Evolutionary conservation across 1,140 invertebrate species (phyloP).

Genomic region (Musca vetustissima): DNA sequence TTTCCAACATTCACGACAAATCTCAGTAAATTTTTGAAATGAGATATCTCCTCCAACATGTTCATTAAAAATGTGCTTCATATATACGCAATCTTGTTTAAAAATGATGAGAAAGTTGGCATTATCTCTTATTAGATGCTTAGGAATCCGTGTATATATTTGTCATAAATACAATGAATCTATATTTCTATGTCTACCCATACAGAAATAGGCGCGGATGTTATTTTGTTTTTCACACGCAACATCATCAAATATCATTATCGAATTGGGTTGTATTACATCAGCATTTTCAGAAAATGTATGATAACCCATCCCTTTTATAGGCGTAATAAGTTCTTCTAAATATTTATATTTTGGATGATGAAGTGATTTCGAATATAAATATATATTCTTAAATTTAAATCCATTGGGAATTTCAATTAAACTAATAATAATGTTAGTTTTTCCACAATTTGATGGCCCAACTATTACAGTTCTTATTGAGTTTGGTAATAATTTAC

Average conservation of each 20-base stretch:
- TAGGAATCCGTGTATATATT: constrained; percentile 51
- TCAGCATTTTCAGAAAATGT: too few species aligned
- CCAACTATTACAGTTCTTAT: constrained; percentile 40
- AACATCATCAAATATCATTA: constrained; percentile 55
- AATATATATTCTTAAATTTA: constrained; percentile 47
- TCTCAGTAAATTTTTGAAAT: constrained; percentile 37
- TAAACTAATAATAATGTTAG: constrained; percentile 47
- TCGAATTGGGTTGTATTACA: constrained; percentile 33
- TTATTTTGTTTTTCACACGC: constrained; percentile 42
- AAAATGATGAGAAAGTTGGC: constrained; percentile 53
- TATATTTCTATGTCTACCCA: constrained; percentile 45
- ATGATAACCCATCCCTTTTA: constrained; percentile 24
- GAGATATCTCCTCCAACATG: constrained; percentile 43
- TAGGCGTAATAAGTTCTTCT: constrained; percentile 30
- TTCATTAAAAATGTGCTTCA: constrained; percentile 53
- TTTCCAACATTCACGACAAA: constrained; percentile 36
- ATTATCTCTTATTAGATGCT: constrained; percentile 53
- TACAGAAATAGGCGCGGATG: constrained; percentile 47
- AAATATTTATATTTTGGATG: constrained; percentile 46
- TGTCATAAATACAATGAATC: constrained; percentile 53
- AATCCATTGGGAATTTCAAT: constrained; percentile 47
- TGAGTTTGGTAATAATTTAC: constrained; percentile 38
- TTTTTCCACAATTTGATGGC: constrained; percentile 49
- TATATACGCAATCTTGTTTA: constrained; percentile 53
- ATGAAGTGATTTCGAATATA: constrained; percentile 41